phyloP scores from a whole-genome alignment of 2,888 invertebrate genomes.

The Aleiodes leptofemur region DNA sequence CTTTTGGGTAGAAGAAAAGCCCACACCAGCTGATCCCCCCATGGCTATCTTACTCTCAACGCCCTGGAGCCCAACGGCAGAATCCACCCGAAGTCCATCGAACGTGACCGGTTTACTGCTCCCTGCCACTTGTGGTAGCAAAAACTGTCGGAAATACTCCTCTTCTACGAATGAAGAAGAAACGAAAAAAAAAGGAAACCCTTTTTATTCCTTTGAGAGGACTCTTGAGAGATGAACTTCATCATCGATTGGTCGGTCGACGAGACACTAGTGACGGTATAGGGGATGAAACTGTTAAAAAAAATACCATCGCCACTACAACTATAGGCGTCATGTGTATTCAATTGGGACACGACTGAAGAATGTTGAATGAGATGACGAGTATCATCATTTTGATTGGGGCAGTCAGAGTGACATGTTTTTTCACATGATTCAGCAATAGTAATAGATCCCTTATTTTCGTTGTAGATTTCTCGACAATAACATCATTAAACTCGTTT shows the following conservation, averaged over 20 bases:
- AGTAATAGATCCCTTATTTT: too few species aligned
- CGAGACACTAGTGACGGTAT: not conserved
- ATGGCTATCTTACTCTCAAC: slow-evolving; percentile 65
- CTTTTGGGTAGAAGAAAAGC: slow-evolving; percentile 64
- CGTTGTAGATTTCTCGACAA: too few species aligned
- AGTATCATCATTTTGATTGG: too few species aligned
- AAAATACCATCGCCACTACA: not conserved
- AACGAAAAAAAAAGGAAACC: slow-evolving; percentile 15
- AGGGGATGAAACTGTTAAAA: slow-evolving; percentile 6
- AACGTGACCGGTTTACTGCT: slow-evolving; percentile 72
- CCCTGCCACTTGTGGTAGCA: slow-evolving; percentile 34
- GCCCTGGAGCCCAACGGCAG: slow-evolving; percentile 55
- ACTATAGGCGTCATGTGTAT: not conserved
- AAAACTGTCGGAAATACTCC: slow-evolving; percentile 17
- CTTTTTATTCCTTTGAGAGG: slow-evolving; percentile 6
- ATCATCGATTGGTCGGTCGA: slow-evolving; percentile 37
- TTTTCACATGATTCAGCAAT: too few species aligned
- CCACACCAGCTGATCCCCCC: slow-evolving; percentile 73
- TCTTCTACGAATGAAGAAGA: slow-evolving; percentile 1
- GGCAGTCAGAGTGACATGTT: too few species aligned
- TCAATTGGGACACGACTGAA: too few species aligned
- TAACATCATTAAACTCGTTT: not conserved
- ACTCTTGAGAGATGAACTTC: slow-evolving; percentile 34
- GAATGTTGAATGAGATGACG: too few species aligned
- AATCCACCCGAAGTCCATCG: slow-evolving; percentile 59